phyloP scores from a whole-genome alignment of 2,888 invertebrate species.

The Carabus problematicus region DNA sequence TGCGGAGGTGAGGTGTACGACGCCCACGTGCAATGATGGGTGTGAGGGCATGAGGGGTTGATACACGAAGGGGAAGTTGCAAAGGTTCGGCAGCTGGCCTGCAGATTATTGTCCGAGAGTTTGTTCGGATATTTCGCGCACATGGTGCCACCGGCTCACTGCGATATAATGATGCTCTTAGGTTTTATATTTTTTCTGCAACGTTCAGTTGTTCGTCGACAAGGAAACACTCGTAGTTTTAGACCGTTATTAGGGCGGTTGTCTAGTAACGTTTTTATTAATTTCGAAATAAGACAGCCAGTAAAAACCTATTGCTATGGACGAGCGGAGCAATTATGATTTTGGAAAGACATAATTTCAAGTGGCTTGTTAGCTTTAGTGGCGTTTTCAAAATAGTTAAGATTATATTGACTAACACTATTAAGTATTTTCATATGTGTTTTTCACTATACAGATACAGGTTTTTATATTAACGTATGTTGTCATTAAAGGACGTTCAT shows the following conservation, averaged over 20 bases:
- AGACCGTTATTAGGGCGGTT: conserved; percentile 2
- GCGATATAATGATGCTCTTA: conserved; percentile 38
- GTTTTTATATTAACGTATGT: too few relatives aligned
- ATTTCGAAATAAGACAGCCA: conserved; percentile 4
- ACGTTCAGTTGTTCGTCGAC: conserved; percentile 25
- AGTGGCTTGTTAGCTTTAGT: too few relatives aligned
- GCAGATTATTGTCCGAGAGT: conserved; percentile 32
- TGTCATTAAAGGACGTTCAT: too few relatives aligned
- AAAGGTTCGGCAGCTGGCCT: conserved; percentile 27
- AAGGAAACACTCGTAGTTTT: conserved; percentile 28
- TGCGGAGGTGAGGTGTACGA: conserved; percentile 9
- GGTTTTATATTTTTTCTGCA: conserved; percentile 29
- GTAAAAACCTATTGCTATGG: too few relatives aligned
- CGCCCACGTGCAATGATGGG: background rate
- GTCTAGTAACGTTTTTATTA: conserved; percentile 16
- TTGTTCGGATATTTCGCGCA: conserved; percentile 26
- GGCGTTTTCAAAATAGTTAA: too few relatives aligned
- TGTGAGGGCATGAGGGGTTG: background rate
- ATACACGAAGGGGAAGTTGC: background rate
- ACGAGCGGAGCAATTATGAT: too few relatives aligned
- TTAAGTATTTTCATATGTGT: too few relatives aligned
- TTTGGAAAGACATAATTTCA: too few relatives aligned
- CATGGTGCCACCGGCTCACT: conserved; percentile 36
- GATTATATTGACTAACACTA: too few relatives aligned
- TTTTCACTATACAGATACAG: too few relatives aligned